Evolutionary conservation across 2,797 vertebrate species (phyloP).

Genomic region (Acrossocheilus fasciatus): DNA sequence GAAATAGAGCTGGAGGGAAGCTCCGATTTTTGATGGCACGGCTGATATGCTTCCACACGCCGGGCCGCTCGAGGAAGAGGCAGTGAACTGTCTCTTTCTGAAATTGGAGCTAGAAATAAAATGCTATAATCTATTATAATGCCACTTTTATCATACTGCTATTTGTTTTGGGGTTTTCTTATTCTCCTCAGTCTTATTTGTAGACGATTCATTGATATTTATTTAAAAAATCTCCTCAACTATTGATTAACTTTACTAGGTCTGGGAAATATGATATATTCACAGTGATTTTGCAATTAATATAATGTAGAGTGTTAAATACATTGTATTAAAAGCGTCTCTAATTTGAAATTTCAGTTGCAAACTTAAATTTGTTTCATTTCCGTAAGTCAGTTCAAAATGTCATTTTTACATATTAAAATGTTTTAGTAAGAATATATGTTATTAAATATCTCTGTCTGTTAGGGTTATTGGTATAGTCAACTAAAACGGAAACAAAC

Average conservation of each 20-base stretch:
- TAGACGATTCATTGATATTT: not conserved
- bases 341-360: too few species aligned
- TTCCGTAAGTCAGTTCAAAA: not conserved
- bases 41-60: slow-evolving; percentile 8
- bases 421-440: not conserved
- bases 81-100: slow-evolving; percentile 9
- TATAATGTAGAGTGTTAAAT: not conserved
- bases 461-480: too few species aligned
- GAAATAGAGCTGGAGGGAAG: slow-evolving; percentile 14
- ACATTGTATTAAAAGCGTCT: not conserved
- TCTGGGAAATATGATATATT: not conserved
- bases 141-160: not conserved
- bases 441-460: not conserved
- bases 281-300: not conserved
- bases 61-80: slow-evolving; percentile 1
- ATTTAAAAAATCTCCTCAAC: not conserved
- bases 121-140: not conserved
- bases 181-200: not conserved
- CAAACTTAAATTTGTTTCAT: not conserved
- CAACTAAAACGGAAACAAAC: too few species aligned
- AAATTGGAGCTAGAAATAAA: not conserved
- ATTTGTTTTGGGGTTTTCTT: not conserved
- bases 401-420: not conserved
- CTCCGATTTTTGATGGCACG: slow-evolving; percentile 1
- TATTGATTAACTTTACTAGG: not conserved